A percentile compares a stretch with the other conserved stretches of the same genome.
These are phyloP conservation scores for Eilema depressum DNA, from an alignment of 2,888 invertebrate species.

Conservation along the genomic window DNA sequence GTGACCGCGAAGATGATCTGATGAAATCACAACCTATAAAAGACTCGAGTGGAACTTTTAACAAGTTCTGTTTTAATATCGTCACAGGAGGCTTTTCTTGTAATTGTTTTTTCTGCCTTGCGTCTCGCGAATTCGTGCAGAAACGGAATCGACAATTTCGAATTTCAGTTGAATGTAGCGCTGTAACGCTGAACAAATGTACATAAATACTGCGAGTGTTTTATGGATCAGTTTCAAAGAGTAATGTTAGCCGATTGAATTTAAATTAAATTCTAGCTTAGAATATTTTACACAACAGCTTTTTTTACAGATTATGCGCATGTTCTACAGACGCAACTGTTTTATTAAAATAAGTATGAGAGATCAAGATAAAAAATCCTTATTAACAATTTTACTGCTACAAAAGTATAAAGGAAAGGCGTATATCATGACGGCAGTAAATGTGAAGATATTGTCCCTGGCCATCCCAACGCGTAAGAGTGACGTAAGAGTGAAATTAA, in stretches of 20 bases:
- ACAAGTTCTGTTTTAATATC: conserved; percentile 44
- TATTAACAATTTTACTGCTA: too few species aligned
- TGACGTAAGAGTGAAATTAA: too few species aligned
- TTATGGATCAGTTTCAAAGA: conserved; percentile 14
- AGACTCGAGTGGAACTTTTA: conserved; percentile 39
- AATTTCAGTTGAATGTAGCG: conserved; percentile 23
- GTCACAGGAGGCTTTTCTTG: conserved; percentile 44
- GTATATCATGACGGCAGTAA: too few species aligned
- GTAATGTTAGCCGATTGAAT: conserved; percentile 25
- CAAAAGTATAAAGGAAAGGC: too few species aligned
- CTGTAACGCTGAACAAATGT: conserved; percentile 19
- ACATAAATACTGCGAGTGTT: conserved; percentile 23
- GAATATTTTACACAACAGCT: neutral
- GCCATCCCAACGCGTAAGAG: too few species aligned
- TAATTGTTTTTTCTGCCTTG: conserved; percentile 52
- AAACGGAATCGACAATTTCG: conserved; percentile 31
- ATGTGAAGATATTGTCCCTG: too few species aligned
- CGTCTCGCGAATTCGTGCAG: conserved; percentile 37
- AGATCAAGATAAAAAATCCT: too few species aligned
- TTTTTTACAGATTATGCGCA: neutral
- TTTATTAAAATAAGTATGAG: neutral
- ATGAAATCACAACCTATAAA: conserved; percentile 49
- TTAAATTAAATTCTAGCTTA: neutral
- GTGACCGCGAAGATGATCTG: conserved; percentile 61
- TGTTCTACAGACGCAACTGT: too few species aligned